phyloP scores from a whole-genome alignment of 2,797 vertebrate species.

The Etheostoma perlongum region DNA sequence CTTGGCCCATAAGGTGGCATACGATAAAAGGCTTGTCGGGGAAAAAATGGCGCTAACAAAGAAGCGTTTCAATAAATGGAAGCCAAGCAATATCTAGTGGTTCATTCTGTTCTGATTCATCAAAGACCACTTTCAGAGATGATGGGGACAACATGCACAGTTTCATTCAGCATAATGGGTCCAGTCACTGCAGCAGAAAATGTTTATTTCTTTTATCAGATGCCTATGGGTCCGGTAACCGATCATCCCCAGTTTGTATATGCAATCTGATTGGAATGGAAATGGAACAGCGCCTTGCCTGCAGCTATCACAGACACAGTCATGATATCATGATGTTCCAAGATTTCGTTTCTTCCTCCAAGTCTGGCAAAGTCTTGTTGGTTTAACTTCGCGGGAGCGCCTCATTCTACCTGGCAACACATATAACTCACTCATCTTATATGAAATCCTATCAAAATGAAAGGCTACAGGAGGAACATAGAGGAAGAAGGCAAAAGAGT shows the following conservation, averaged over 20 bases:
- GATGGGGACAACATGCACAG: conserved; percentile 23
- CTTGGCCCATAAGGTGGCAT: conserved; percentile 78
- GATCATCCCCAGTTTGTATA: conserved; percentile 18
- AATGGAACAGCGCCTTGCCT: conserved; percentile 27
- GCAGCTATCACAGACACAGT: conserved; percentile 13
- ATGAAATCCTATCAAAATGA: conserved; percentile 63
- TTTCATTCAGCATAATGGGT: conserved; percentile 29
- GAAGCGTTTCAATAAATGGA: conserved; percentile 51
- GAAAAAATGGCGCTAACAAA: conserved; percentile 47
- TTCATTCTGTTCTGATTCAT: conserved; percentile 60
- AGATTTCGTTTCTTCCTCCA: conserved; percentile 28
- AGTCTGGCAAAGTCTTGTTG: conserved; percentile 40
- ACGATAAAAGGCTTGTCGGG: conserved; percentile 63
- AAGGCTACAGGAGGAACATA: conserved; percentile 16
- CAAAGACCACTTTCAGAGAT: conserved; percentile 51
- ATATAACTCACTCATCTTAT: conserved; percentile 44
- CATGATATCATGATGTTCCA: conserved; percentile 40
- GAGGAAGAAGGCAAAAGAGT: background rate
- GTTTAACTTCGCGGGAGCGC: conserved; percentile 29
- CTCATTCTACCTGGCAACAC: conserved; percentile 60
- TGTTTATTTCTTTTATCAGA: conserved; percentile 38
- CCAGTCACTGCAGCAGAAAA: conserved; percentile 18
- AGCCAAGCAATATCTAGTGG: conserved; percentile 49
- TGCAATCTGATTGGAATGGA: conserved; percentile 35
- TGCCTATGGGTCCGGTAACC: conserved; percentile 1